Percentiles rank a stretch among this genome's conserved stretches.
phyloP scores from a whole-genome alignment of 1,140 invertebrate species.

The Apis mellifera region DNA sequence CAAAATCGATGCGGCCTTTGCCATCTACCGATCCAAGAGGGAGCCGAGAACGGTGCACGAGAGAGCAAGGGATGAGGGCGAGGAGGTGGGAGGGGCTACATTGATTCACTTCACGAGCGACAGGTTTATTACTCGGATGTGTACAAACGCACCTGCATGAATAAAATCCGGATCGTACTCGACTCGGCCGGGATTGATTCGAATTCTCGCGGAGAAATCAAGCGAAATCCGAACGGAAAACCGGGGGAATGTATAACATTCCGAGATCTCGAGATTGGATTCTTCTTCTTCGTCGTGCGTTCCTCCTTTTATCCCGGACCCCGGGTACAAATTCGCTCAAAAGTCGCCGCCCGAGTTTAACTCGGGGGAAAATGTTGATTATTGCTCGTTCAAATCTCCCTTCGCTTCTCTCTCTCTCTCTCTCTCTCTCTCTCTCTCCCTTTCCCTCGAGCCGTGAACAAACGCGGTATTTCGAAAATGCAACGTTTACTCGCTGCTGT shows the following conservation, averaged over 20 bases:
- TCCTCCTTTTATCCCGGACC: constrained; percentile 23
- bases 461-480: constrained; percentile 11
- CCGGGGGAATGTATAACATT: constrained; percentile 53
- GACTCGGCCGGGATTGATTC: constrained; percentile 59
- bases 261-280: constrained; percentile 52
- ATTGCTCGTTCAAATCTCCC: constrained; percentile 18
- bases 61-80: neutral
- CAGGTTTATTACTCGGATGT: constrained; percentile 65
- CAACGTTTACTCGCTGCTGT: neutral
- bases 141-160: constrained; percentile 65
- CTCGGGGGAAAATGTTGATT: constrained; percentile 26
- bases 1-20: constrained; percentile 64
- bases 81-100: constrained; percentile 39
- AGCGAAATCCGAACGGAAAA: constrained; percentile 36
- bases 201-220: constrained; percentile 56
- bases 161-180: constrained; percentile 62
- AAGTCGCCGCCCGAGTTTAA: constrained; percentile 32
- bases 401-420: neutral
- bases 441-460: neutral
- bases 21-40: constrained; percentile 25
- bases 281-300: constrained; percentile 46
- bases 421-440: too few species aligned
- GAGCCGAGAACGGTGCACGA: neutral
- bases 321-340: constrained; percentile 45
- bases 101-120: constrained; percentile 65